Percentiles rank a stretch among this genome's conserved stretches.
These are phyloP conservation scores for Periplaneta americana DNA, from an alignment of 1,140 invertebrate species.

Conservation along the genomic window DNA sequence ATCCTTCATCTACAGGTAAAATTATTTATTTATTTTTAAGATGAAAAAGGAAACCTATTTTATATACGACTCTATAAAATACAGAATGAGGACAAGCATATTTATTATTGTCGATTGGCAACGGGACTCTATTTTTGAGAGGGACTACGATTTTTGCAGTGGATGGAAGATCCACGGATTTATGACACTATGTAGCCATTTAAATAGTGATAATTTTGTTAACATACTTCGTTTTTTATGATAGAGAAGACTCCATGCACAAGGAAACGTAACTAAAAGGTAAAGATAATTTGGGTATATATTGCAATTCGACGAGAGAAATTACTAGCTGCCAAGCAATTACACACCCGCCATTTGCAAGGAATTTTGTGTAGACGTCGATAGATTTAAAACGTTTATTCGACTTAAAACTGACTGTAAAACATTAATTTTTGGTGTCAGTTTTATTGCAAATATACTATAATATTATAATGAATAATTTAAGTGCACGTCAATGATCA, in stretches of 20 bases:
- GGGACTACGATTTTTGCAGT: slow-evolving; percentile 17
- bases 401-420: not conserved
- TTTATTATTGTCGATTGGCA: slow-evolving; percentile 9
- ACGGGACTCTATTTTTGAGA: slow-evolving; percentile 11
- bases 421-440: not conserved
- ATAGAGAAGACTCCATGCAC: not conserved
- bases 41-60: not conserved
- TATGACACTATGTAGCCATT: not conserved
- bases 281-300: not conserved
- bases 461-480: not conserved
- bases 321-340: not conserved
- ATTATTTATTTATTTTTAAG: not conserved
- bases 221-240: not conserved
- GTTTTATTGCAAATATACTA: not conserved
- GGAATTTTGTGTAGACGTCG: slow-evolving; percentile 10
- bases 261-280: not conserved
- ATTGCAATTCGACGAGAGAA: not conserved
- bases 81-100: not conserved
- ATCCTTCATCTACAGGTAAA: not conserved
- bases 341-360: slow-evolving; percentile 18
- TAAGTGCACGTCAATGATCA: not conserved
- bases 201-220: not conserved
- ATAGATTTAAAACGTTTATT: slow-evolving; percentile 4
- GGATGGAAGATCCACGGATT: not conserved
- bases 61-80: not conserved